Conservation (phyloP, 2,888 invertebrate genomes). For the Drosophila longiperda region DNA sequence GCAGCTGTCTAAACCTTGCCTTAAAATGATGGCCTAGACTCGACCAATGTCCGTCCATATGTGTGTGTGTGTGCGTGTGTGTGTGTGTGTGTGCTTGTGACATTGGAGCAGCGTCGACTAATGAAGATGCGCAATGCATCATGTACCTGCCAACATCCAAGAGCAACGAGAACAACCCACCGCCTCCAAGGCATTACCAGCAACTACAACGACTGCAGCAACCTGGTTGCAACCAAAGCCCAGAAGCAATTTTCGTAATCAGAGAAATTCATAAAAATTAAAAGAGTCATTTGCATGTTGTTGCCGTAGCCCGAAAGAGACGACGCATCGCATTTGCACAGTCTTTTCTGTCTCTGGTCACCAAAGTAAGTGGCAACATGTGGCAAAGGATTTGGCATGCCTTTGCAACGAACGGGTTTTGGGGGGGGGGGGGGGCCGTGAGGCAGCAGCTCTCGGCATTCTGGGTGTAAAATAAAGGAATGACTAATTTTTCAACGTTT, state of each 20-base stretch:
- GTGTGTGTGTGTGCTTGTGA: conserved; percentile 40
- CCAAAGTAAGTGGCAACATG: conserved; percentile 46
- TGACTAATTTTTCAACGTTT: conserved; percentile 81
- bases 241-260: conserved; percentile 81
- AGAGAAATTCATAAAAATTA: conserved; percentile 81
- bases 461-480: conserved; percentile 80
- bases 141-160: conserved; percentile 55
- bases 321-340: background rate
- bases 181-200: conserved; percentile 13
- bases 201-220: background rate
- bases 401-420: conserved; percentile 41
- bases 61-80: background rate
- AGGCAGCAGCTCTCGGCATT: conserved; percentile 72
- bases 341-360: conserved; percentile 12
- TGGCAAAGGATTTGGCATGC: conserved; percentile 63
- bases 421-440: conserved; percentile 2
- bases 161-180: conserved; percentile 15
- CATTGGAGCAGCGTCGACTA: conserved; percentile 75
- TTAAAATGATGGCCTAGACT: conserved; percentile 72
- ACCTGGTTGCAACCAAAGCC: conserved; percentile 64
- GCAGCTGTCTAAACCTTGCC: conserved; percentile 70
- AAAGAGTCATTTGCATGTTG: conserved; percentile 81
- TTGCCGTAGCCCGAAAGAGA: conserved; percentile 34
- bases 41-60: background rate
- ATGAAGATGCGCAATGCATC: conserved; percentile 81